Base-by-base conservation (phyloP, 1,140 invertebrate genomes). In the Caenorhabditis remanei region DNA sequence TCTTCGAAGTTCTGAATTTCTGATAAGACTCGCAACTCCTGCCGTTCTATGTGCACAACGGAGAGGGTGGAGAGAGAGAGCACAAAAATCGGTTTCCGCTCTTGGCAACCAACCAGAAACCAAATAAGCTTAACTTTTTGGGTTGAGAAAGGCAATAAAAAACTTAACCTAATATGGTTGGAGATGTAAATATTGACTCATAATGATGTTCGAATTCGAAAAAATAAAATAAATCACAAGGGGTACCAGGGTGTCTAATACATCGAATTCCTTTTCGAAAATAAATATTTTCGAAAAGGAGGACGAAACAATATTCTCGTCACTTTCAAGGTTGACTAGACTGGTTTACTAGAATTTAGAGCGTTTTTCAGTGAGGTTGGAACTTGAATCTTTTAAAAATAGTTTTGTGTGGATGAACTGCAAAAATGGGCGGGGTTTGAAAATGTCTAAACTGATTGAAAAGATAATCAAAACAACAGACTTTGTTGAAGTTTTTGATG, bases 1-100 rank as follows among this genome's bases (percentile, higher is more conserved):
- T 32, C 32, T 32, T 32, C 32, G 32, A 32, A 32, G 32, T 32
- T 32, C 32, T 32, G 32, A 53, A 16, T 53, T 53, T 53, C 16
- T 53, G 50, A 53, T 53, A 53, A 53, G 50, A 53, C 32, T 32
- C 32, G 32, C 11, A 53, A 53, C 50, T 53, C 21, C 19, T 58
- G 14, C 55, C 61, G 61, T 63, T 63, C 61, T 63, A 9, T 63
- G 61, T 63, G 61, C 61, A 9, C 32, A 32, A 11, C 19, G 13
- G 61, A 9, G 11, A 9, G 56, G n/a, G n/a, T n/a, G 21, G 56
- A 8, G 21, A 8, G 41, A 79, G 40, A 50, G 19, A 79, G 46
- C 71, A 79, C 71, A 79, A 50, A 79, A 79, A 79, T 79, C 71
- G 46, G 71, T 79, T 79, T 79, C 40, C 71, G 71, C 43, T 79